phyloP scores from a whole-genome alignment of 2,888 invertebrate species.

The Acrobasis repandana region DNA sequence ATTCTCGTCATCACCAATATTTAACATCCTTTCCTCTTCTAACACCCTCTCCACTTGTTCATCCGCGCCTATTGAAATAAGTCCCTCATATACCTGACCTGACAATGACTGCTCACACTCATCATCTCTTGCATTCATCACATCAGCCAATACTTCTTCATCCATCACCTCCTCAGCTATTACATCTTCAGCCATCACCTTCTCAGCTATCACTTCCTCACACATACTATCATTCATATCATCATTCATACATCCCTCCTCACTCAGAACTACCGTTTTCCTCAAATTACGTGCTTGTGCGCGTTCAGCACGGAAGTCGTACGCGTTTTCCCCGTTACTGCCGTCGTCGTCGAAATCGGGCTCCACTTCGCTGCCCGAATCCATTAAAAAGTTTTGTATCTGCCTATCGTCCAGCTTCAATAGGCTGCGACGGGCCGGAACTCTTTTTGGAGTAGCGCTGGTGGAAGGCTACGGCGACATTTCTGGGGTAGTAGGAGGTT shows the following conservation, averaged over 20 bases:
- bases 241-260: too few species aligned
- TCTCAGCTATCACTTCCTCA: too few species aligned
- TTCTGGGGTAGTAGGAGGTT: not conserved
- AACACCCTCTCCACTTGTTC: not conserved
- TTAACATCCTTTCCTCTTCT: not conserved
- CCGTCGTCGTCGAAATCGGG: not conserved
- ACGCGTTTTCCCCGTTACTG: too few species aligned
- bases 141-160: not conserved
- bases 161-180: slow-evolving; percentile 1
- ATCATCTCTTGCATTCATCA: not conserved
- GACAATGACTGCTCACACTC: not conserved
- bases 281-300: too few species aligned
- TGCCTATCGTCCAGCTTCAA: not conserved
- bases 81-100: not conserved
- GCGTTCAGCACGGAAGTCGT: too few species aligned
- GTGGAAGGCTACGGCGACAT: not conserved
- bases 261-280: too few species aligned
- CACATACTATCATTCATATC: too few species aligned
- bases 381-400: too few species aligned
- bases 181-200: not conserved
- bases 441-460: not conserved
- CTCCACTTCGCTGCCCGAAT: not conserved
- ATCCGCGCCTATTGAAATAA: not conserved
- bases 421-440: not conserved
- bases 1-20: not conserved